These are phyloP conservation scores for Stictocephala bisonia DNA, from an alignment of 2,888 invertebrate genomes.

Conservation along the genomic window DNA sequence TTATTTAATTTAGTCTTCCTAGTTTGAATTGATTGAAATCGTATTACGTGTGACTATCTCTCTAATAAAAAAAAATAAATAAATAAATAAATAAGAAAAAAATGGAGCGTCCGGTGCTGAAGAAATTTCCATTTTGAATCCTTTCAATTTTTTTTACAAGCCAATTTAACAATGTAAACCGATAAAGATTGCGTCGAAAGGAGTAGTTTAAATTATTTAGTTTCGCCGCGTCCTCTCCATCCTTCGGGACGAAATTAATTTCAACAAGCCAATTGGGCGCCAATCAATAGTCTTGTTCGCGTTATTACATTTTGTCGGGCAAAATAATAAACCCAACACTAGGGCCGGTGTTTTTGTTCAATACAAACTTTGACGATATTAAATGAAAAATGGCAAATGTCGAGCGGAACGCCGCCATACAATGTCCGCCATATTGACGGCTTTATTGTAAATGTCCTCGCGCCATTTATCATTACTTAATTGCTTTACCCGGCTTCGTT, in stretches of 20 bases:
- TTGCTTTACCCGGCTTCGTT: too few relatives aligned
- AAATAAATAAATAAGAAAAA: too few relatives aligned
- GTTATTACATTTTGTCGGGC: slow-evolving; percentile 37
- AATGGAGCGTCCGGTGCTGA: too few relatives aligned
- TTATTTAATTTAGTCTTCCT: too few relatives aligned
- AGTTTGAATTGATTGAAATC: too few relatives aligned
- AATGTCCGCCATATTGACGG: neutral
- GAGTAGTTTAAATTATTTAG: slow-evolving; percentile 38
- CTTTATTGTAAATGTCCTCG: slow-evolving; percentile 15
- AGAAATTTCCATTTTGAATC: too few relatives aligned
- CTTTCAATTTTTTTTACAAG: too few relatives aligned
- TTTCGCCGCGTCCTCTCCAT: slow-evolving; percentile 31
- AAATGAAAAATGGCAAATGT: slow-evolving; percentile 33
- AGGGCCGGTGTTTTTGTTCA: slow-evolving; percentile 23
- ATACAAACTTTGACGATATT: slow-evolving; percentile 32
- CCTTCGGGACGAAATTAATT: slow-evolving; percentile 31
- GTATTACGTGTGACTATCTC: too few relatives aligned
- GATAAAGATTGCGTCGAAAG: slow-evolving; percentile 26
- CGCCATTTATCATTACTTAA: too few relatives aligned
- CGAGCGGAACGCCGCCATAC: slow-evolving; percentile 15
- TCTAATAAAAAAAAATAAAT: too few relatives aligned
- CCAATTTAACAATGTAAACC: too few relatives aligned
- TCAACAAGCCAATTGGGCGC: slow-evolving; percentile 34
- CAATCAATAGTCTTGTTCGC: slow-evolving; percentile 38
- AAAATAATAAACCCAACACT: slow-evolving; percentile 39